Evolutionary conservation across 2,888 invertebrate genomes (phyloP).

Genomic region (Macaria notata): DNA sequence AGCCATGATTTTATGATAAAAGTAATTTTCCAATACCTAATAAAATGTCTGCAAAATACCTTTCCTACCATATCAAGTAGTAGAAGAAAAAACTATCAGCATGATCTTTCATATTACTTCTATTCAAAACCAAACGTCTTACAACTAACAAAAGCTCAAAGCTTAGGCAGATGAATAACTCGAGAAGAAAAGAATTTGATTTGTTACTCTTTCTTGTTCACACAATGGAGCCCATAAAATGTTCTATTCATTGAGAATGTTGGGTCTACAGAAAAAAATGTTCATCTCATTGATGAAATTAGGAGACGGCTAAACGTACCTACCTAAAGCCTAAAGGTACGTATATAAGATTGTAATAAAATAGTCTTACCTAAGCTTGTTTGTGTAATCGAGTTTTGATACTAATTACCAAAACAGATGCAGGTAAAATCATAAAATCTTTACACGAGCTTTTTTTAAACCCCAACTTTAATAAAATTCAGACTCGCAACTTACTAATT

Average conservation of each 20-base stretch:
- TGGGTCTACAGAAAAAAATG: conserved; percentile 24
- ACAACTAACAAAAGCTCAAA: conserved; percentile 42
- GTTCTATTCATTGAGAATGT: conserved; percentile 36
- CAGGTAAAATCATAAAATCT: conserved; percentile 45
- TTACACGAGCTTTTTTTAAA: conserved; percentile 65
- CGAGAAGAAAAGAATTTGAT: conserved; percentile 46
- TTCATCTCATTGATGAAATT: conserved; percentile 22
- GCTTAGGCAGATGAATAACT: conserved; percentile 43
- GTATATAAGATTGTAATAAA: background rate
- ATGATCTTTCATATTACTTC: background rate
- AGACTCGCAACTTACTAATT: conserved; percentile 74
- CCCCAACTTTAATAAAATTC: conserved; percentile 57
- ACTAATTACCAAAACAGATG: too few relatives aligned
- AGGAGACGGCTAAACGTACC: background rate
- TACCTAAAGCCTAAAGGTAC: background rate
- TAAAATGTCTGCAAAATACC: too few relatives aligned
- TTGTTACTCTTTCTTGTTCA: conserved; percentile 33
- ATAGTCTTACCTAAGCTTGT: too few relatives aligned
- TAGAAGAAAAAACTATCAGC: background rate
- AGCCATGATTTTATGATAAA: too few relatives aligned
- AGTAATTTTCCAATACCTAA: too few relatives aligned
- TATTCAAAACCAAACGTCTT: conserved; percentile 6
- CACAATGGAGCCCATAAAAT: conserved; percentile 39
- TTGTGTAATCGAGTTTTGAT: too few relatives aligned
- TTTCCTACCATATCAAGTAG: too few relatives aligned